Conservation (phyloP, 2,113 vertebrate genomes). For the Fregetta grallaria region DNA sequence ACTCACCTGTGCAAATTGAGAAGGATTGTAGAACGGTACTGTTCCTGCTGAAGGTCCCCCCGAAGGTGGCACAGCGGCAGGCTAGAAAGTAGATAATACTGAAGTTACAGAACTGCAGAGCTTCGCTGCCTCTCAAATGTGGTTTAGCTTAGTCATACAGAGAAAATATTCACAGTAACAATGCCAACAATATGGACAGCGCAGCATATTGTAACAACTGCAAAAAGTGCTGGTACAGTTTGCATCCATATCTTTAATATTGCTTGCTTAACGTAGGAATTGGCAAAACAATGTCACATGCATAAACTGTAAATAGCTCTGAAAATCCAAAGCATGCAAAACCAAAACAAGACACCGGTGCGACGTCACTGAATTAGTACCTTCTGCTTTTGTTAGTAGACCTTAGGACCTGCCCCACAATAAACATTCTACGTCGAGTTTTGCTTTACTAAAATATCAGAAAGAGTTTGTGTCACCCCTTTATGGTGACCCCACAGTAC, state of each 20-base stretch:
- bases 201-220: not conserved
- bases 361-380: not conserved
- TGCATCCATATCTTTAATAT: not conserved
- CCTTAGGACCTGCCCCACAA: not conserved
- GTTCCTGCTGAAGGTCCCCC: conserved; percentile 72
- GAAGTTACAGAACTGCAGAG: not conserved
- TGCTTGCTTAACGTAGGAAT: not conserved
- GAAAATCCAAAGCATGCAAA: conserved; percentile 34
- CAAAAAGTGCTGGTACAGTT: not conserved
- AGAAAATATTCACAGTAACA: not conserved
- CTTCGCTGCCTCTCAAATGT: not conserved
- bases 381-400: conserved; percentile 10
- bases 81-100: conserved; percentile 52
- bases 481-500: not conserved
- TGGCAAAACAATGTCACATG: conserved; percentile 18
- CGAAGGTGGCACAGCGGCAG: not conserved
- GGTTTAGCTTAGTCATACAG: not conserved
- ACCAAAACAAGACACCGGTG: not conserved
- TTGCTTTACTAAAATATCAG: not conserved
- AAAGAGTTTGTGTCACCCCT: not conserved
- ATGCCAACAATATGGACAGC: not conserved
- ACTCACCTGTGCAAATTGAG: conserved; percentile 89
- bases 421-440: not conserved
- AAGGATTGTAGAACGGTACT: conserved; percentile 88
- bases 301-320: not conserved